A percentile compares a stretch with the other conserved stretches of the same genome.
These are phyloP conservation scores for Lathamus discolor DNA, from an alignment of 2,113 vertebrate species.

Conservation along the genomic window DNA sequence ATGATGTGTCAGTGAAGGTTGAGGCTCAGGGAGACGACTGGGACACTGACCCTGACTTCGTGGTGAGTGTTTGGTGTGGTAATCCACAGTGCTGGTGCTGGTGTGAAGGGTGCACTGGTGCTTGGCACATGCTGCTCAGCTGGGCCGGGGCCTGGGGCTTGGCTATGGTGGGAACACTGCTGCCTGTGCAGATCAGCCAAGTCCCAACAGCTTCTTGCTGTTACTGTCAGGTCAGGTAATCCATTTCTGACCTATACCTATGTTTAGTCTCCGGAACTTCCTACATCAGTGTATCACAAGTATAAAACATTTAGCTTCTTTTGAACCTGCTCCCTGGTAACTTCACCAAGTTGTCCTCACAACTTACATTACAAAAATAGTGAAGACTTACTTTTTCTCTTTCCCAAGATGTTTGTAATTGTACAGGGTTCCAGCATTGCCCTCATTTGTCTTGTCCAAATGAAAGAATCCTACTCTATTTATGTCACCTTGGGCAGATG, in stretches of 20 bases:
- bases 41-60: conserved; percentile 97
- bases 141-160: fast-evolving
- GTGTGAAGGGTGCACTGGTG: neutral
- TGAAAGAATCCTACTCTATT: neutral
- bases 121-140: neutral
- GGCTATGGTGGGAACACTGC: fast-evolving
- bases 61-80: conserved; percentile 75
- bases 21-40: conserved; percentile 88
- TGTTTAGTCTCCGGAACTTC: neutral
- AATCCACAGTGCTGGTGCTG: fast-evolving
- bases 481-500: neutral
- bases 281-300: neutral
- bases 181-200: neutral
- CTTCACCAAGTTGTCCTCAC: neutral
- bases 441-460: neutral
- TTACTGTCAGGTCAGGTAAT: neutral
- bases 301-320: neutral
- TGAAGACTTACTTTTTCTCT: neutral
- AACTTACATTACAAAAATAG: neutral
- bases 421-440: neutral
- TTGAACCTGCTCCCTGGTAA: neutral
- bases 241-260: neutral
- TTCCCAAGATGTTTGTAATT: neutral
- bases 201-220: neutral
- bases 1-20: conserved; percentile 82